Base-by-base conservation (phyloP, 2,113 vertebrate genomes). In the Gymnarchus niloticus region DNA sequence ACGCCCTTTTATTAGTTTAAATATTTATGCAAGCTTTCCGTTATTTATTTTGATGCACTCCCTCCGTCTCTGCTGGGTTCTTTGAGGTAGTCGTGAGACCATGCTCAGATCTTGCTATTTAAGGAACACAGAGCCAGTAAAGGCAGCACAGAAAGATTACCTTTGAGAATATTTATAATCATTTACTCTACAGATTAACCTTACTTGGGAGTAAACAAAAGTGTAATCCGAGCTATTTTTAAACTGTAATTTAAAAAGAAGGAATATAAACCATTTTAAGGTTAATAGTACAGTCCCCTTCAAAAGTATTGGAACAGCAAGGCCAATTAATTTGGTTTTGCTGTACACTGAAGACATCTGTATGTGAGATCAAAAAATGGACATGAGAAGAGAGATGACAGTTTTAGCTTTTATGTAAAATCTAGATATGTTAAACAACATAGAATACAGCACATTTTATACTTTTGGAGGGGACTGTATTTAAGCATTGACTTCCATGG, bases 1-100 rank as follows among this genome's bases (percentile, higher is more conserved):
- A 90, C 93, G 92, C 90, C 92, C 93, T 95, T 94, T 93, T 85
- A 57, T 88, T 88, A 91, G 84, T 88, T 95, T 91, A 95, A 95
- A 93, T 93, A 95, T 95, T 94, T 90, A 95, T 92, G 78, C 87
- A 87, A 85, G 86, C 84, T 80, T 57, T 87, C 78, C 48, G 57
- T 91, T 86, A 48, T 61, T 61, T 80, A 59, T 80, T 78, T 65
- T 85, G 6, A 84, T 89, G 87, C 86, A 85, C 87, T 87, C 85
- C 88, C 81, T 73, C 57, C 49, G 54, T 82, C 80, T 82, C 80
- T 54, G 80, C 28, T 21, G 78, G 78, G 78, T 7, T 51, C 78
- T 81, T 81, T 49, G 44, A 49, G 80, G 51, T 28, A 17, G 28
- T 19, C 54, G 28, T 2, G 51, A 82, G 23, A 51, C 23, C 28